Percentiles rank a stretch among this genome's conserved stretches.
phyloP scores from a whole-genome alignment of 2,113 vertebrate genomes.

The Oncorhynchus clarkii region DNA sequence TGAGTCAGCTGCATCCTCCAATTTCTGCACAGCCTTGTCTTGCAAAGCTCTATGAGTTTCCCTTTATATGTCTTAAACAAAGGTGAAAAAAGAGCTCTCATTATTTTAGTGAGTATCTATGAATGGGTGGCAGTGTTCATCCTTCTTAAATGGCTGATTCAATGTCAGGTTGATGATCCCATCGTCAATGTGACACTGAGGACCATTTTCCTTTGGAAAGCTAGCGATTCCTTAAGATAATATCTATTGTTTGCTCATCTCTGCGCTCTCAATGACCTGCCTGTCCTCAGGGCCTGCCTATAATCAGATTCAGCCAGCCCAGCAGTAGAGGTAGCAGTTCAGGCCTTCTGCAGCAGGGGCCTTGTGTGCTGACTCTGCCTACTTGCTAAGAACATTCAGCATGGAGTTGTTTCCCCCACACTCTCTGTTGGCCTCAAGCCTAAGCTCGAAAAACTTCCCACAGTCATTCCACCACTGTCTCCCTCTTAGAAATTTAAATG shows the following conservation, averaged over 20 bases:
- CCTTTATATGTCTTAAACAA: constrained; percentile 81
- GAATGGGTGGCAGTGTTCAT: constrained; percentile 77
- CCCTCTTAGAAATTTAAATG: constrained; percentile 47
- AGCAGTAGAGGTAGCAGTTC: constrained; percentile 69
- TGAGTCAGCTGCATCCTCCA: constrained; percentile 76
- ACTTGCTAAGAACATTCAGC: constrained; percentile 68
- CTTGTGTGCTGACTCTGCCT: constrained; percentile 64
- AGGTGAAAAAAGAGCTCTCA: constrained; percentile 79
- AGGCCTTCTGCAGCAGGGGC: constrained; percentile 63
- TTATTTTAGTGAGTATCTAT: constrained; percentile 76
- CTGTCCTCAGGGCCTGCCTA: constrained; percentile 75
- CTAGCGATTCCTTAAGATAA: constrained; percentile 83
- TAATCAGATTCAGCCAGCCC: constrained; percentile 72
- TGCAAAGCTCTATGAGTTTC: constrained; percentile 72
- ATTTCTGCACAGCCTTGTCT: constrained; percentile 76
- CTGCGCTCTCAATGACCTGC: constrained; percentile 77
- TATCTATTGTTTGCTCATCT: constrained; percentile 82
- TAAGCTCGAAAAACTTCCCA: constrained; percentile 47
- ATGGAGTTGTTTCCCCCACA: constrained; percentile 63
- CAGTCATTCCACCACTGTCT: constrained; percentile 36
- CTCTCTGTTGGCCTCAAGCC: constrained; percentile 60
- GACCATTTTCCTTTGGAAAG: constrained; percentile 81
- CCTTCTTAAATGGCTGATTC: constrained; percentile 83
- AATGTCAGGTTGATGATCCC: constrained; percentile 83
- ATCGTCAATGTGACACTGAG: constrained; percentile 81